Evolutionary conservation across 2,797 vertebrate genomes (phyloP).

Genomic region (Tauraco hartlaubi): DNA sequence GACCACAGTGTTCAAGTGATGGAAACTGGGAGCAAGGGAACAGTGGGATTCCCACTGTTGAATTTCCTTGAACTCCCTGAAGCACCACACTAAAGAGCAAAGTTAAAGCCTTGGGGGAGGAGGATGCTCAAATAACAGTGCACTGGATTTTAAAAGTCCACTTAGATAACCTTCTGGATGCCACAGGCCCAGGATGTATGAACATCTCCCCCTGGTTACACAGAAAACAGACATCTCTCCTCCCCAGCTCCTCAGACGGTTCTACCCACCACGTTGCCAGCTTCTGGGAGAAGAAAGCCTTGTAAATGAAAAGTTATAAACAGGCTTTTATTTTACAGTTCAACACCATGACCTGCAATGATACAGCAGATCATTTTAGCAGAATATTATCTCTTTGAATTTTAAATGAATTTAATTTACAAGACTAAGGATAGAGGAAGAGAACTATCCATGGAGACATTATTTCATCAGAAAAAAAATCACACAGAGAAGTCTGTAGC

Average conservation of each 20-base stretch:
- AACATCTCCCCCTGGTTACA: background rate
- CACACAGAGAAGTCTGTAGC: constrained; percentile 26
- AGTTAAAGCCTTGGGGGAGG: background rate
- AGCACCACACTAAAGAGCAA: background rate
- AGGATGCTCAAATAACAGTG: background rate
- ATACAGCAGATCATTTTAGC: constrained; percentile 22
- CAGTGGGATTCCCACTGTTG: background rate
- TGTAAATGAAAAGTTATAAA: background rate
- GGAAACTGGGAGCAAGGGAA: background rate
- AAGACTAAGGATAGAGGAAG: constrained; percentile 1
- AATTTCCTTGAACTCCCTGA: background rate
- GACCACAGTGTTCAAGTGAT: background rate
- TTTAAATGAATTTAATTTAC: constrained; percentile 61
- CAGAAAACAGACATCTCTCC: background rate
- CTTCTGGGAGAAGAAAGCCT: background rate
- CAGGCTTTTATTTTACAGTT: constrained; percentile 41
- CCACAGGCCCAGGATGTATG: background rate
- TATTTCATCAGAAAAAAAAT: constrained; percentile 30
- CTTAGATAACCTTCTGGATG: background rate
- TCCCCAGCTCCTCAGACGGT: background rate
- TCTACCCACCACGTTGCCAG: background rate
- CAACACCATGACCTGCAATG: constrained; percentile 30
- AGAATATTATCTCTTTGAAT: constrained; percentile 49
- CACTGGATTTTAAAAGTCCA: background rate
- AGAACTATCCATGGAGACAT: background rate